Conservation (phyloP, 1,140 invertebrate genomes). For the Laodelphax striatellus region DNA sequence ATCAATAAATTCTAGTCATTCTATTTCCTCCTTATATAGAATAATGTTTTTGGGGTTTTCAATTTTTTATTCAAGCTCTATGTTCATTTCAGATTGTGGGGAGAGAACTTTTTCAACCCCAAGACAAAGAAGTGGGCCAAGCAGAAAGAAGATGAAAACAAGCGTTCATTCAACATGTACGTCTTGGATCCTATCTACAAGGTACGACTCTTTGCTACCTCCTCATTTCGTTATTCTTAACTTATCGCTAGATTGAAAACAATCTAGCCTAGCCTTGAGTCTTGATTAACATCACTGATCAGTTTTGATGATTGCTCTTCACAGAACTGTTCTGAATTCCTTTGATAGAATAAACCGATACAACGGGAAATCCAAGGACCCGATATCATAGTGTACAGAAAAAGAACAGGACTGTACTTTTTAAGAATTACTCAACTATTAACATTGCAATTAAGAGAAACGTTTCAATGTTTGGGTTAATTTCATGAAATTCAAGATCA, state of each 20-base stretch:
- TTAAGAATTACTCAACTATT: no score
- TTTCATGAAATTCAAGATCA: no score
- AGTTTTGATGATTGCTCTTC: slow-evolving; percentile 9
- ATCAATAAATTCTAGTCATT: no score
- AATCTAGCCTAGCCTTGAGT: neutral
- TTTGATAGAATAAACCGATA: slow-evolving; percentile 8
- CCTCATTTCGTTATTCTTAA: slow-evolving; percentile 15
- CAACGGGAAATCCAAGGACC: no score
- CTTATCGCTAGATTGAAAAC: neutral
- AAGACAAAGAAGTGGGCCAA: slow-evolving; percentile 98
- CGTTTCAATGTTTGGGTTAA: no score
- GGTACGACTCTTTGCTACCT: slow-evolving; percentile 33
- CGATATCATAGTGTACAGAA: no score
- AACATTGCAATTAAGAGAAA: no score
- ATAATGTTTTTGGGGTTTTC: no score
- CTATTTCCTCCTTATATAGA: no score
- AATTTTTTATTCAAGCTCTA: no score
- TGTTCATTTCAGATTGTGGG: slow-evolving; percentile 56
- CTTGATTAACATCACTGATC: neutral
- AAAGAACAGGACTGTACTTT: no score
- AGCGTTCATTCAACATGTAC: slow-evolving; percentile 97
- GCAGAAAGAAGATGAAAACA: slow-evolving; percentile 77
- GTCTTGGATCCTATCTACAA: slow-evolving; percentile 98
- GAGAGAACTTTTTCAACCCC: slow-evolving; percentile 97
- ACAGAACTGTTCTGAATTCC: slow-evolving; percentile 29